Conservation (phyloP, 2,113 vertebrate genomes). For the Pollimyrus isidori region DNA sequence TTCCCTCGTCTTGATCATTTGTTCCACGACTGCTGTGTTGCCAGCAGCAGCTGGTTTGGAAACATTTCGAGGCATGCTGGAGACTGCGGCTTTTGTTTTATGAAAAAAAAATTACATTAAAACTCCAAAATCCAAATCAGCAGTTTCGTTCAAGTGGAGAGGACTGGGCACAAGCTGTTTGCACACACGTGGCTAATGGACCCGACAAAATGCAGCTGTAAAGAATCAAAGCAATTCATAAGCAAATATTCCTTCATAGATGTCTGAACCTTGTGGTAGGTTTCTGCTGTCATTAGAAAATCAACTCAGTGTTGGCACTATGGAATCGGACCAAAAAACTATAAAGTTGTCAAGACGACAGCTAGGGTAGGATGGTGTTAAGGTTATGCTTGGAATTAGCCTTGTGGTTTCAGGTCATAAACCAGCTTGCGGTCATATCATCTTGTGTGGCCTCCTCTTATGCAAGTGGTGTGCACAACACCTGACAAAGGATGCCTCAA, state of each 20-base stretch:
- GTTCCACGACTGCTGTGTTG: constrained; percentile 43
- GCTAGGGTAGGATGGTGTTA: background rate
- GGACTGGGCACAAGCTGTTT: constrained; percentile 36
- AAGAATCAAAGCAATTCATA: constrained; percentile 23
- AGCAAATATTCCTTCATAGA: constrained; percentile 21
- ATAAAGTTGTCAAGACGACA: background rate
- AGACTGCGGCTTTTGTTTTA: constrained; percentile 65
- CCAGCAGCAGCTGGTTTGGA: constrained; percentile 36
- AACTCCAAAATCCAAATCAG: constrained; percentile 50
- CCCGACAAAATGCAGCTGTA: constrained; percentile 22
- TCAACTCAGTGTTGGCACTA: background rate
- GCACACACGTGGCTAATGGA: constrained; percentile 25
- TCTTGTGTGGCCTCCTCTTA: background rate
- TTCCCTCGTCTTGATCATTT: constrained; percentile 31
- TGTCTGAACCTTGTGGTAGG: background rate
- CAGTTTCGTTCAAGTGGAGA: constrained; percentile 55
- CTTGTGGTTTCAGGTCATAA: background rate
- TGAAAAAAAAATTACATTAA: constrained; percentile 50
- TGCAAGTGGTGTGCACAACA: background rate
- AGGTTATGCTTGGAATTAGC: background rate
- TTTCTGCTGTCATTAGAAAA: background rate
- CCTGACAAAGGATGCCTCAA: background rate
- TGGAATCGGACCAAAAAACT: background rate
- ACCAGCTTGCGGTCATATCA: background rate
- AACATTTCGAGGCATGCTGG: constrained; percentile 41